These are phyloP conservation scores for Unio delphinus DNA, from an alignment of 2,888 invertebrate genomes.

Conservation along the genomic window DNA sequence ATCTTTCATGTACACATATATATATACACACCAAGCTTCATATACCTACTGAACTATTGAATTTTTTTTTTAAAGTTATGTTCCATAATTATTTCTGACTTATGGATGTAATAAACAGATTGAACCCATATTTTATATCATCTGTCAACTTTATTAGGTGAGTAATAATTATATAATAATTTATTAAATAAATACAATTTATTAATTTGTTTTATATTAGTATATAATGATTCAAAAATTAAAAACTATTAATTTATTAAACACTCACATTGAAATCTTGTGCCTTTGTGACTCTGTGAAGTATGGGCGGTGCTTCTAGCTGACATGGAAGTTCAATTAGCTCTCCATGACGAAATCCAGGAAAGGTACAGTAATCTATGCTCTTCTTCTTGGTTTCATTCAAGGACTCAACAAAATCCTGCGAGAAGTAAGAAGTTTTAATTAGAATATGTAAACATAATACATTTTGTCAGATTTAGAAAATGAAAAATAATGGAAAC, in stretches of 20 bases:
- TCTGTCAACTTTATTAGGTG: too few species aligned
- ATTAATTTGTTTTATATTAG: background rate
- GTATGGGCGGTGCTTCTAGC: conserved; percentile 67
- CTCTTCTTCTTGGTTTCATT: conserved; percentile 61
- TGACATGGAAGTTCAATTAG: conserved; percentile 66
- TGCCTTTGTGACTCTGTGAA: conserved; percentile 67
- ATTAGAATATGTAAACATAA: background rate
- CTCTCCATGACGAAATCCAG: conserved; percentile 65
- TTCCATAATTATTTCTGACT: too few species aligned
- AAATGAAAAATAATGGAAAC: too few species aligned
- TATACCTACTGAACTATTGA: too few species aligned
- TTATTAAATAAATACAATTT: background rate
- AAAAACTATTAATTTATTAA: too few species aligned
- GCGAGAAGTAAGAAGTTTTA: conserved; percentile 1
- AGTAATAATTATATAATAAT: too few species aligned
- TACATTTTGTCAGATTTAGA: too few species aligned
- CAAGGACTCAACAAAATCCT: conserved; percentile 63
- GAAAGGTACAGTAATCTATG: conserved; percentile 64
- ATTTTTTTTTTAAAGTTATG: too few species aligned
- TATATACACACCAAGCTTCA: too few species aligned
- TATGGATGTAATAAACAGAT: too few species aligned
- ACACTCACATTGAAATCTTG: conserved; percentile 67
- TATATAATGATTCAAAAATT: background rate
- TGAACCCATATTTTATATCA: too few species aligned
- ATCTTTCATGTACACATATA: too few species aligned